phyloP scores from a whole-genome alignment of 1,140 invertebrate genomes.

The Apis cerana region DNA sequence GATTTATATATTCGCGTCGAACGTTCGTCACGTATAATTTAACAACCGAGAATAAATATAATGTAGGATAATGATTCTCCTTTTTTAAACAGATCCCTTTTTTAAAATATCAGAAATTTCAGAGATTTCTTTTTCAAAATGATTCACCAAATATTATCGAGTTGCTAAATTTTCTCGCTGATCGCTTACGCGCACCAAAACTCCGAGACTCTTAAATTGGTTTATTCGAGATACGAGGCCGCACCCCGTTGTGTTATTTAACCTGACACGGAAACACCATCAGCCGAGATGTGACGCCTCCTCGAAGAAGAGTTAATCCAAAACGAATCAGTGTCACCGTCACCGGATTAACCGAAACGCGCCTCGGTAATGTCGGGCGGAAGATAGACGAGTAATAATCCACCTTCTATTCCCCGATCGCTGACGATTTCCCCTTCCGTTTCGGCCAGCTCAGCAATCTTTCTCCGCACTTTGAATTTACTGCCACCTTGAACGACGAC shows the following conservation, averaged over 20 bases:
- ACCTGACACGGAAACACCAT: conserved; percentile 27
- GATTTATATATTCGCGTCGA: background rate
- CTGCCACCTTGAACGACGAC: conserved; percentile 31
- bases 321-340: conserved; percentile 59
- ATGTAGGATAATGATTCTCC: too few relatives aligned
- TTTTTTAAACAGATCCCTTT: too few relatives aligned
- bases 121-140: too few relatives aligned
- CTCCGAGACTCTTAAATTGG: background rate
- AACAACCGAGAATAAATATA: too few relatives aligned
- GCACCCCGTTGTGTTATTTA: background rate
- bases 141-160: too few relatives aligned
- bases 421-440: conserved; percentile 18
- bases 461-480: conserved; percentile 56
- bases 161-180: too few relatives aligned
- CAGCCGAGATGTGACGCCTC: conserved; percentile 11
- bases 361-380: conserved; percentile 28
- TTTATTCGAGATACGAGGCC: background rate
- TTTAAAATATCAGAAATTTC: too few relatives aligned
- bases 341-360: conserved; percentile 50
- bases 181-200: background rate
- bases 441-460: conserved; percentile 51
- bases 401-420: conserved; percentile 36
- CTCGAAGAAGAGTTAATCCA: conserved; percentile 48
- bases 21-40: background rate
- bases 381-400: conserved; percentile 39